Base-by-base conservation (phyloP, 1,140 invertebrate species). In the Rhyzopertha dominica region DNA sequence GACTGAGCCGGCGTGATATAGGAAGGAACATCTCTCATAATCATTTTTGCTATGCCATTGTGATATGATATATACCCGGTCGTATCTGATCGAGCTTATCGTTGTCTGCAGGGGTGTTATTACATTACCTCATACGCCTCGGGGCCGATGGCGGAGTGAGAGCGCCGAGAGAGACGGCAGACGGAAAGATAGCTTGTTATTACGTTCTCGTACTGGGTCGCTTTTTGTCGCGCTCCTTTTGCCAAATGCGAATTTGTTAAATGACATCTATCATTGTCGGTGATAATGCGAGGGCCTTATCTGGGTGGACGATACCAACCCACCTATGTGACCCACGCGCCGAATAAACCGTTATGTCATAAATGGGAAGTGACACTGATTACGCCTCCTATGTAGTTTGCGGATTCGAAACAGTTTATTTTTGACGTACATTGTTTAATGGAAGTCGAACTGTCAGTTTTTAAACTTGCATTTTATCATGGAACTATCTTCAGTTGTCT, bases 21-120 rank as follows among this genome's bases (percentile, higher is more conserved):
- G 59, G 58, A 62, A 62, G 59, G 58, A 62, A 62, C 59, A 56
- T 62, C 59, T 59, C 59, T 53, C 50, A 53, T 62, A 62, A 62
- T 62, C 59, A 62, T 62, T 62, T 62, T 62, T 55, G 58, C 55
- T 49, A 45, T 54, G 54, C 54, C 57, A 62, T 62, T 62, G 59
- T 62, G 55, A 58, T 62, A 50, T 62, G 59, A 58, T 58, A 61
- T 61, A 57, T 59, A 54, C 52, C 41, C 42, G 49, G 44, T 18
- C 45, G 25, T 58, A 59, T 59, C 58, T 53, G 58, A 59, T 59
- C 40, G 39, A 26, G 49, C 52, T 59, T 59, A 59, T 59, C 58
- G 52, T 51, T 53, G 52, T 51, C 54, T 54, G 55, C 47, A 24
- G 47, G 54, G 54, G 49, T 58, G 56, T 58, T 58, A 58, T 58